phyloP scores from a whole-genome alignment of 2,888 invertebrate species.

The Gryllus longicercus region DNA sequence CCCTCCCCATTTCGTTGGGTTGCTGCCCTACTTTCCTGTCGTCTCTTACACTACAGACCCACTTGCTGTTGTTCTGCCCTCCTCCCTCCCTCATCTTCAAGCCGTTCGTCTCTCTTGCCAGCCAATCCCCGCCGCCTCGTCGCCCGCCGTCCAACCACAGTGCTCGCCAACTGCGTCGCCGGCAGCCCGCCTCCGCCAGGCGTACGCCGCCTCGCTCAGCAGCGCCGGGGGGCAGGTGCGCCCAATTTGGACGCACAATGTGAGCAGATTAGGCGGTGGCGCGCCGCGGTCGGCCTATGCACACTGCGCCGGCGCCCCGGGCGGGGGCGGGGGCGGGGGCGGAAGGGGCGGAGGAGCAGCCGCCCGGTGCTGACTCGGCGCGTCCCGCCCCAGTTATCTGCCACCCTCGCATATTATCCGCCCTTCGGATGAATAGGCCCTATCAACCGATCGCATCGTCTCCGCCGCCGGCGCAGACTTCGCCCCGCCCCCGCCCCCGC shows the following conservation, averaged over 20 bases:
- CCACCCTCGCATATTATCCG: slow-evolving; percentile 10
- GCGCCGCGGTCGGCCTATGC: neutral
- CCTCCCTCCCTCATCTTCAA: too few species aligned
- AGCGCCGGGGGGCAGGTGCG: neutral
- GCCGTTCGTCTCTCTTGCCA: too few species aligned
- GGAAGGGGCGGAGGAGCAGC: neutral
- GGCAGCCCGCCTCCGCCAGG: too few species aligned
- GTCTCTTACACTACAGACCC: too few species aligned
- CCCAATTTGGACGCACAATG: neutral
- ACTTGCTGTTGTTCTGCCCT: too few species aligned
- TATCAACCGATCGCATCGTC: neutral
- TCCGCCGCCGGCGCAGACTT: neutral
- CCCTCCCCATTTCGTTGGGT: too few species aligned
- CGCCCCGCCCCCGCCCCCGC: neutral
- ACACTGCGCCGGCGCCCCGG: neutral
- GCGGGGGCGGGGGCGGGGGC: neutral
- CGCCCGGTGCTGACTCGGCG: neutral
- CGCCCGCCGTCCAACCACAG: too few species aligned
- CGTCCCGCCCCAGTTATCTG: neutral
- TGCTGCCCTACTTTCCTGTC: too few species aligned
- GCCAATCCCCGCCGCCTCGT: too few species aligned
- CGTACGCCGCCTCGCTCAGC: too few species aligned
- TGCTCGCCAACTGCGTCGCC: too few species aligned
- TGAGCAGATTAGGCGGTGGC: neutral
- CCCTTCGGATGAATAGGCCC: neutral